Base-by-base conservation (phyloP, 2,113 vertebrate species). In the Microcebus murinus region DNA sequence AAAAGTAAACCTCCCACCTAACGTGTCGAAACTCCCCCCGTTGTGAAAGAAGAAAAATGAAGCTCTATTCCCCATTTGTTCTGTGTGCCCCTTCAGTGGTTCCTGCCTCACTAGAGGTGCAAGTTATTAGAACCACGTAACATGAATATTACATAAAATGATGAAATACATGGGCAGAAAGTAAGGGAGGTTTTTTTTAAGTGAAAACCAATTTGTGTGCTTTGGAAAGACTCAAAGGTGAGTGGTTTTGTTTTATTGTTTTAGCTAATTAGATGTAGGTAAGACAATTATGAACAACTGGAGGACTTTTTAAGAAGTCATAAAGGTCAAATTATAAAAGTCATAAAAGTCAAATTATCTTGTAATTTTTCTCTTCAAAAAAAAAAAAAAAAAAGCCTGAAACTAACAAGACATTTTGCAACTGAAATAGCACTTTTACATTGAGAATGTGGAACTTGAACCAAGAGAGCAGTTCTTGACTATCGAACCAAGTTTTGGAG, bases 181-280 rank as follows among this genome's bases (percentile, higher is more conserved):
- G 57, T 36, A 3, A 52, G n/a, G 65, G 57, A n/a, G 7, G 74
- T 74, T 52, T 68, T 39, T 31, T 87, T 89, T 67, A 71, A 48
- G 36, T 89, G 27, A 94, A 55, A 93, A 87, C 36, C 95, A 89
- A 83, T 84, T 71, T 96, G 55, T 91, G 15, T 79, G 15, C 15
- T 74, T 96, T 97, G 94, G 86, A 91, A 95, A 92, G 57, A 67
- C 42, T 95, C 87, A 90, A 70, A 94, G 42, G 20, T 68, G 71
- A 92, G 45, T 80, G 25, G 4, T 20, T 50, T 91, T 27, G 7
- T 59, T 79, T 52, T 88, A 55, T 55, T 61, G 65, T 67, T 67
- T 31, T 31, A 85, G 23, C 55, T 81, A 61, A 84, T 96, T 95
- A 68, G 73, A 48, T 77, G 79, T 27, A 65, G 45, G 12, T 88